Conservation (phyloP, 1,140 invertebrate genomes). For the Atopsyche davidsoni region DNA sequence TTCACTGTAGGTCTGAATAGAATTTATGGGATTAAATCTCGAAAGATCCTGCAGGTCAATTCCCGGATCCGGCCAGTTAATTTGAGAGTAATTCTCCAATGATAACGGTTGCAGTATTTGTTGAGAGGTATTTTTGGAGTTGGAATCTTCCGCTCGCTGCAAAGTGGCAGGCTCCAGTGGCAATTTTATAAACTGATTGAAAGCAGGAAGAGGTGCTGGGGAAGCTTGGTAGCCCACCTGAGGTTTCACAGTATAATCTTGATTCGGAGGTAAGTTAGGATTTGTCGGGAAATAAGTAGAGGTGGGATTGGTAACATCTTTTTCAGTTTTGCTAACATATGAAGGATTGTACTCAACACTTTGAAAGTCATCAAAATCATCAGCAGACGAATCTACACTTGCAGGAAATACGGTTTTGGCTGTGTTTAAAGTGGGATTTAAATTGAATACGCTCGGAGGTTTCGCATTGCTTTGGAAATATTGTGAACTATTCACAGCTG, state of each 20-base stretch:
- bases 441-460: not conserved
- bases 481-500: constrained; percentile 9
- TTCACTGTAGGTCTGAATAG: constrained; percentile 36
- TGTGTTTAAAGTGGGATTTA: not conserved
- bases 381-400: constrained; percentile 32
- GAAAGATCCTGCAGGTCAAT: constrained; percentile 59
- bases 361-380: constrained; percentile 47
- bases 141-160: constrained; percentile 7
- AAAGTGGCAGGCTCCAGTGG: constrained; percentile 10
- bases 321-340: not conserved
- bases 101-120: constrained; percentile 47
- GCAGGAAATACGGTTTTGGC: constrained; percentile 4
- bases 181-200: constrained; percentile 13
- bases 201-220: not conserved
- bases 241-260: not conserved
- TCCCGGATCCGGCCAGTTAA: constrained; percentile 60
- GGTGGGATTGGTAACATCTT: not conserved
- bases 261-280: not conserved
- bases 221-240: not conserved
- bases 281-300: not conserved
- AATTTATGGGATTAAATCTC: constrained; percentile 48
- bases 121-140: constrained; percentile 34
- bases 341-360: constrained; percentile 31
- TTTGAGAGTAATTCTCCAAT: constrained; percentile 48
- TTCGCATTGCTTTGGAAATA: not conserved